Evolutionary conservation across 2,888 invertebrate genomes (phyloP).

Genomic region (Eilema sororculum): DNA sequence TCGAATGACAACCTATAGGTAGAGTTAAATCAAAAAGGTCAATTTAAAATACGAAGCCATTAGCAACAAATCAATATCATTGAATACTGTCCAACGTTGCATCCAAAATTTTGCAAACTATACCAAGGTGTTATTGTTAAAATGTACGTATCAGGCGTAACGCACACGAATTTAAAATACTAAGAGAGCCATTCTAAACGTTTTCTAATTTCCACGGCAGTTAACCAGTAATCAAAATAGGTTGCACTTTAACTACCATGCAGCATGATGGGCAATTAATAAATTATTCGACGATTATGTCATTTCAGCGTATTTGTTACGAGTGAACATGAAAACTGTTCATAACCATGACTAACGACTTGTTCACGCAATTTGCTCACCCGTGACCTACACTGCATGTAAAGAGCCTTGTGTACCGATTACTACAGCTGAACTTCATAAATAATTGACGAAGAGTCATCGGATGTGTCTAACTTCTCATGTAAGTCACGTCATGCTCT

Average conservation of each 20-base stretch:
- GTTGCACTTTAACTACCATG: conserved; percentile 29
- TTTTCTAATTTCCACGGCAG: conserved; percentile 6
- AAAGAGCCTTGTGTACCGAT: conserved; percentile 65
- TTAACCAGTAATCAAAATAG: conserved; percentile 17
- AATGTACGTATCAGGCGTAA: not conserved
- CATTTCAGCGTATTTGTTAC: conserved; percentile 55
- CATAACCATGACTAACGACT: conserved; percentile 63
- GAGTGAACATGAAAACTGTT: conserved; percentile 46
- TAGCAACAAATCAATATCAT: not conserved
- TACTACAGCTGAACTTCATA: conserved; percentile 56
- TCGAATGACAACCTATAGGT: not conserved
- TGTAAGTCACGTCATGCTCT: conserved; percentile 39
- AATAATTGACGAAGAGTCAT: conserved; percentile 56
- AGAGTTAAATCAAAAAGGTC: not conserved
- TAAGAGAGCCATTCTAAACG: not conserved
- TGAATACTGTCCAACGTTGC: not conserved
- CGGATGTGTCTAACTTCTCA: conserved; percentile 24
- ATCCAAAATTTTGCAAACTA: not conserved
- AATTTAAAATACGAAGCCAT: not conserved
- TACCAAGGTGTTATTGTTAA: not conserved
- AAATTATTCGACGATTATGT: conserved; percentile 61
- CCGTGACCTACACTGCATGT: conserved; percentile 69
- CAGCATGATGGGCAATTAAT: conserved; percentile 57
- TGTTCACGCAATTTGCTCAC: conserved; percentile 68
- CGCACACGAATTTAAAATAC: not conserved